Base-by-base conservation (phyloP, 2,888 invertebrate species). In the Troides helena region DNA sequence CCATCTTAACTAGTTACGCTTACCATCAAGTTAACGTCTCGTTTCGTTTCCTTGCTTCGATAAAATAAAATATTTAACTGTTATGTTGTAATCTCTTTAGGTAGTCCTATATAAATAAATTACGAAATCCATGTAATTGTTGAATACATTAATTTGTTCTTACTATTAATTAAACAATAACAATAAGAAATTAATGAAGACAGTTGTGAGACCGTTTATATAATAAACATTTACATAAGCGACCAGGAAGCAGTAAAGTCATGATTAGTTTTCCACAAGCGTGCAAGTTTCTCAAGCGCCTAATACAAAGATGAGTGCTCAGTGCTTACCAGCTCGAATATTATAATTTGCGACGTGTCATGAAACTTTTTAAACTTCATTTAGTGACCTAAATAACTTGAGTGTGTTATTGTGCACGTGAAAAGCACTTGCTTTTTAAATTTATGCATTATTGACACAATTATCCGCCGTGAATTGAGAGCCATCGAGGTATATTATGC, bases 231-330 rank as follows among this genome's bases (percentile, higher is more conserved):
- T 65, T 69, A 62, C 65, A 10, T 61, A 61, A 67, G 65, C 65
- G 30, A 39, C 46, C 39, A 65, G n/a, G 21, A 65, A 62, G 65
- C 56, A 57, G 36, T 62, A 62, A 62, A 62, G 58, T 58, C 69
- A 50, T 69, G 66, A 69, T 69, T 69, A 69, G 66, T 69, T 69
- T 66, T 69, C 58, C 50, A 57, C 66, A 50, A 62, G 39, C 69
- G 62, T 58, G 65, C 58, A 66, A 66, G 36, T 69, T 69, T 66
- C 62, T 67, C 69, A 59, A 69, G 69, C 58, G 59, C 46, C 18
- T 69, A 69, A 69, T 66, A 62, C 65, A 66, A 66, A 69, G 69
- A 69, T 66, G 62, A 69, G 69, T 69, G 62, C 62, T 65, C 58
- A 57, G 60, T 36, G 63, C 59, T 68, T 50, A 66, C 58, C 21